phyloP scores from a whole-genome alignment of 2,113 vertebrate genomes.

The Smithornis capensis region DNA sequence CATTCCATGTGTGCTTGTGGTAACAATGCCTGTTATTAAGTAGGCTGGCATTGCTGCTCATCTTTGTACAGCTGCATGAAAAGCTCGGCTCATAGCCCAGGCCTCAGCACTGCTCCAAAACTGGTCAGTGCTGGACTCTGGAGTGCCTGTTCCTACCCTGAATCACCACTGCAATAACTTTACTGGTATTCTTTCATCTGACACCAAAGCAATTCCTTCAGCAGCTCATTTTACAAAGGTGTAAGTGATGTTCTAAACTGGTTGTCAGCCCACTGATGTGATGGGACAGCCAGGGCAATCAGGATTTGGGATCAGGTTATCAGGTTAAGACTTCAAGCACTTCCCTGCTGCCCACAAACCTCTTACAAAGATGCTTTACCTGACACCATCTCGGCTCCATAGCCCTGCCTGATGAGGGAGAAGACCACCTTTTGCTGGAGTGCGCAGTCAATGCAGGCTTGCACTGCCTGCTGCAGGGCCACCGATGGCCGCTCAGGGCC shows the following conservation, averaged over 20 bases:
- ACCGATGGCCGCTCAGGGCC: constrained; percentile 86
- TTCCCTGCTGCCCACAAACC: not conserved
- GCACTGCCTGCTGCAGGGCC: constrained; percentile 92
- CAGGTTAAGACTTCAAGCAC: not conserved
- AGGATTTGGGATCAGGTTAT: rapidly evolving
- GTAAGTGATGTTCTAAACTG: too few species aligned
- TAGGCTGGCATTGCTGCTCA: not conserved
- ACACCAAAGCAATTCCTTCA: too few species aligned
- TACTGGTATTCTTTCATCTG: too few species aligned
- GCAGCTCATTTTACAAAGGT: too few species aligned
- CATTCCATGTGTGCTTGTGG: not conserved
- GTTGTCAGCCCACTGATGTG: not conserved
- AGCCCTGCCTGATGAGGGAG: constrained; percentile 92
- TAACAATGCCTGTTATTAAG: rapidly evolving
- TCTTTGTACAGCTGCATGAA: not conserved
- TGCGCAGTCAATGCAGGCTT: constrained; percentile 95
- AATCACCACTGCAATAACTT: not conserved
- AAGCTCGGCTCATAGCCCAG: not conserved
- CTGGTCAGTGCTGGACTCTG: rapidly evolving
- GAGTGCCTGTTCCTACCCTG: not conserved
- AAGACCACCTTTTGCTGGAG: constrained; percentile 93
- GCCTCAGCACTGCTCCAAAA: not conserved
- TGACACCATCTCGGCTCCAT: constrained; percentile 91
- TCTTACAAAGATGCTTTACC: constrained; percentile 69
- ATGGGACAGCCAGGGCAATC: not conserved